phyloP scores from a whole-genome alignment of 1,140 invertebrate genomes.

The Drosophila ercepeae region DNA sequence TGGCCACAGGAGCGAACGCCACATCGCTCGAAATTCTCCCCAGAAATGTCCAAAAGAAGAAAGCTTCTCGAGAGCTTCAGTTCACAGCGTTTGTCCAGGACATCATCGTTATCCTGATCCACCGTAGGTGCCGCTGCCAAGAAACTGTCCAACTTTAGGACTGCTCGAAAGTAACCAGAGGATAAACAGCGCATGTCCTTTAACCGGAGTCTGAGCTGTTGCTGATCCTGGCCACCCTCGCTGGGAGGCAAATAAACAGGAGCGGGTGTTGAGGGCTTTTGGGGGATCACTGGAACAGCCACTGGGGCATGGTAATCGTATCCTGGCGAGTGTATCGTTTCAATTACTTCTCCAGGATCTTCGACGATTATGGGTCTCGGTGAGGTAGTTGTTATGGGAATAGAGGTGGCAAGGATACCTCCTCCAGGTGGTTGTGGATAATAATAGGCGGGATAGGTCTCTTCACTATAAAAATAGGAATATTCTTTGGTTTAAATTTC shows the following conservation, averaged over 20 bases:
- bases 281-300: conserved; percentile 19
- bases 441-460: conserved; percentile 51
- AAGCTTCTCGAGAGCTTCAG: conserved; percentile 60
- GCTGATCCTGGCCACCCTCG: conserved; percentile 16
- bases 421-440: conserved; percentile 47
- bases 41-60: conserved; percentile 67
- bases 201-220: conserved; percentile 58
- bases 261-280: conserved; percentile 57
- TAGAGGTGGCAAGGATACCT: conserved; percentile 30
- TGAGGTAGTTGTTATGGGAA: conserved; percentile 33
- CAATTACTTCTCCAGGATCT: conserved; percentile 52
- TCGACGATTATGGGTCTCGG: conserved; percentile 61
- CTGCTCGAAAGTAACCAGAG: conserved; percentile 67
- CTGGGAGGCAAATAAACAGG: conserved; percentile 63
- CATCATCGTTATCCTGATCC: conserved; percentile 64
- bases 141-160: conserved; percentile 75
- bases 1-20: conserved; percentile 81
- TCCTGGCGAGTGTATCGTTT: conserved; percentile 35
- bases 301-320: conserved; percentile 70
- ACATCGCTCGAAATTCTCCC: conserved; percentile 75
- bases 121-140: conserved; percentile 62
- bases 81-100: conserved; percentile 61
- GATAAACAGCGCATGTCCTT: conserved; percentile 81
- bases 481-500: too few relatives aligned
- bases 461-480: conserved; percentile 27